phyloP scores from a whole-genome alignment of 2,797 vertebrate genomes.

The Pogoniulus pusillus region DNA sequence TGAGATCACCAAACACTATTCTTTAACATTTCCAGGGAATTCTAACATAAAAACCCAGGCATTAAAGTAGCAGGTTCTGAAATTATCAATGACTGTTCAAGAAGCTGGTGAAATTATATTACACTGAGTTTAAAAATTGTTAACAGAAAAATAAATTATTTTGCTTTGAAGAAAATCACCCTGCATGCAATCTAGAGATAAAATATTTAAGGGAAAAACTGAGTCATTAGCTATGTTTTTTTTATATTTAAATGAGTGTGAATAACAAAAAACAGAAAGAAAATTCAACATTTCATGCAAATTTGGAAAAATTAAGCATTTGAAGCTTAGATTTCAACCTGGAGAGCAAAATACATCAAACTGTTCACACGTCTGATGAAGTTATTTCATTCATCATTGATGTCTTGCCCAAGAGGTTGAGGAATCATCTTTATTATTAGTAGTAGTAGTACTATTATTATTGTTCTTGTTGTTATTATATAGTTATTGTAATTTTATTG shows the following conservation, averaged over 20 bases:
- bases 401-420: background rate
- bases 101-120: background rate
- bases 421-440: background rate
- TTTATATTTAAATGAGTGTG: background rate
- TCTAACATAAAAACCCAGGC: conserved; percentile 27
- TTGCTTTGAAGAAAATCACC: background rate
- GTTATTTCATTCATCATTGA: background rate
- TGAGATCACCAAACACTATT: conserved; percentile 66
- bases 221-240: background rate
- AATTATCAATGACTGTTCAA: background rate
- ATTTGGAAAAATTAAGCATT: background rate
- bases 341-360: background rate
- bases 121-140: background rate
- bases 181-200: background rate
- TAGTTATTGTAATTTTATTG: no score
- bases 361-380: background rate
- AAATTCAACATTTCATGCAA: background rate
- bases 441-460: no score
- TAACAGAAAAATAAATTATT: background rate
- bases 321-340: background rate
- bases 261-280: background rate
- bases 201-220: background rate
- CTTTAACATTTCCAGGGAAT: conserved; percentile 65
- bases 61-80: conserved; percentile 51
- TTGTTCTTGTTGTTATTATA: no score